These are phyloP conservation scores for Chydorus sphaericus DNA, from an alignment of 2,888 invertebrate genomes.

Conservation along the genomic window DNA sequence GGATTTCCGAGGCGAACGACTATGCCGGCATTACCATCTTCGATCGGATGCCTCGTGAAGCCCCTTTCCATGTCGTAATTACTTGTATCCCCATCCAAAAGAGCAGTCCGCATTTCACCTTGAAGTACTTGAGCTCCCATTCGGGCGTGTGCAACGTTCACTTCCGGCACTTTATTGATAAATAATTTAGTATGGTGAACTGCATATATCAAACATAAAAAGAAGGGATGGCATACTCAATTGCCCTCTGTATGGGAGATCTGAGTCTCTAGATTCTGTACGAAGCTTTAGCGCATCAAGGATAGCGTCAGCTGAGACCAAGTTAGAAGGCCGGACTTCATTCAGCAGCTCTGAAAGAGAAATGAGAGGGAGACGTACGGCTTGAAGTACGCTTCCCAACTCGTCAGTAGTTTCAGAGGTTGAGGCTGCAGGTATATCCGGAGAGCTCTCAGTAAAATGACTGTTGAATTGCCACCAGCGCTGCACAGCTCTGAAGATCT, in stretches of 20 bases:
- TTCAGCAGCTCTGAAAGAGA: slow-evolving; percentile 71
- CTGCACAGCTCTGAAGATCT: slow-evolving; percentile 81
- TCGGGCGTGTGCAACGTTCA: slow-evolving; percentile 73
- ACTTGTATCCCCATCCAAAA: slow-evolving; percentile 75
- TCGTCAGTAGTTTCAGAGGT: slow-evolving; percentile 16
- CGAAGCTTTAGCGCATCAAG: slow-evolving; percentile 87
- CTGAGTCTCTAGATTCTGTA: slow-evolving; percentile 58
- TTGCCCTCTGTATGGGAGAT: slow-evolving; percentile 70
- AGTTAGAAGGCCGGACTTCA: slow-evolving; percentile 69
- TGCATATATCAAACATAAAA: not conserved
- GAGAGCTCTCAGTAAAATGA: slow-evolving; percentile 32
- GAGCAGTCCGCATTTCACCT: slow-evolving; percentile 65
- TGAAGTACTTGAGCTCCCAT: slow-evolving; percentile 72
- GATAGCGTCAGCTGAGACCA: slow-evolving; percentile 76
- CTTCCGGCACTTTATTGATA: slow-evolving; percentile 52
- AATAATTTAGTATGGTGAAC: not conserved
- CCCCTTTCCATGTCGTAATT: slow-evolving; percentile 87
- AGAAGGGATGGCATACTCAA: slow-evolving; percentile 38
- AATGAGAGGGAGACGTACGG: slow-evolving; percentile 72
- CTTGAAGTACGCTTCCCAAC: slow-evolving; percentile 24
- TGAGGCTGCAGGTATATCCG: no score
- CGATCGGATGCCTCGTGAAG: slow-evolving; percentile 75
- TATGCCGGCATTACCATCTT: slow-evolving; percentile 53
- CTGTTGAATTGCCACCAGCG: slow-evolving; percentile 73
- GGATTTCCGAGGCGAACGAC: slow-evolving; percentile 61